Evolutionary conservation across 2,113 vertebrate genomes (phyloP).

Genomic region (Sakesphorus luctuosus): DNA sequence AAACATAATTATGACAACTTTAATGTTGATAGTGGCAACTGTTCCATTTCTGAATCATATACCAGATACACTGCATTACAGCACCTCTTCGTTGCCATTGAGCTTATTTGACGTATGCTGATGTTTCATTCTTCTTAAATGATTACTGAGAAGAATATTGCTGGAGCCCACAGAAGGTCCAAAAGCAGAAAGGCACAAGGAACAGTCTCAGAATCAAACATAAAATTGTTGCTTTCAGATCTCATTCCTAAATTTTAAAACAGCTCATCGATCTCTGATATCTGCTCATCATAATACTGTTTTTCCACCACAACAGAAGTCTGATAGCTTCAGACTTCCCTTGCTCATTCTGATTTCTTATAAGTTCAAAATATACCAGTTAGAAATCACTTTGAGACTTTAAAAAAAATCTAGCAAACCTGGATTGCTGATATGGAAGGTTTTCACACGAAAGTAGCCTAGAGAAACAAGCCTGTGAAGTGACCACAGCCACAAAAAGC

Average conservation of each 20-base stretch:
- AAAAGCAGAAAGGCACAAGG: neutral
- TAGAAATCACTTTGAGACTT: neutral
- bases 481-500: neutral
- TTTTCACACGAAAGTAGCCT: neutral
- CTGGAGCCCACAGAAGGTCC: neutral
- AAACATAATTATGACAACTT: constrained; percentile 6
- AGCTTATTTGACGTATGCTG: neutral
- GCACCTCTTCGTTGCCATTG: neutral
- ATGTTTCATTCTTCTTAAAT: neutral
- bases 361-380: neutral
- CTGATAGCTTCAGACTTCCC: neutral
- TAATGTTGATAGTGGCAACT: neutral
- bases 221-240: neutral
- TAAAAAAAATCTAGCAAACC: neutral
- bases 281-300: neutral
- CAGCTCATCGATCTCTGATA: neutral
- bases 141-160: neutral
- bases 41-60: neutral
- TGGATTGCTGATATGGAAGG: neutral
- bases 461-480: neutral
- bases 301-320: neutral
- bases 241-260: neutral
- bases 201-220: neutral
- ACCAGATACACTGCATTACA: neutral
- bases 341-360: neutral